Evolutionary conservation across 2,113 vertebrate genomes (phyloP), one percentile per base, ranked within the genome.

Genomic region (Tricholaema leucomelas): DNA sequence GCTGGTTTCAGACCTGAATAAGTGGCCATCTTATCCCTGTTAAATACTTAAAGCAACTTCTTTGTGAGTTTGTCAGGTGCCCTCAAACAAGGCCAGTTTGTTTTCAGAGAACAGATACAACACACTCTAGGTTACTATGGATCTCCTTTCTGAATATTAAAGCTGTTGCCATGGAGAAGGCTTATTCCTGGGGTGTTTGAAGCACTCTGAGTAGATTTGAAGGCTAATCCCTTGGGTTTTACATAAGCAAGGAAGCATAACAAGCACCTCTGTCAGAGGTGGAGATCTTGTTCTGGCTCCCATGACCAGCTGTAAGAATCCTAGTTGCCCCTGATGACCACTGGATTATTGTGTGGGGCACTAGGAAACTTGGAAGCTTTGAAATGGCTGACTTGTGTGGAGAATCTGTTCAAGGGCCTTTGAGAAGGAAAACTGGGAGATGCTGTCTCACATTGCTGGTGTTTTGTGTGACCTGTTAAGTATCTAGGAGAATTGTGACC

Each of bases 101-200:
- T 93, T 91, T 92, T 77, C 66, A 44, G 0, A 17, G 78, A 83
- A 84, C 58, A 81, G 70, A 36, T 58, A 56, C 0, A 7, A 58
- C 95, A 58, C 77, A 31, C 74, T 74, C 59, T 24, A 81, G 84
- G 83, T 58, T 82, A 67, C 72, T 82, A 3, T 65, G 72, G 75
- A 66, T 88, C 83, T 95, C 58, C 71, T 92, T 12, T 9, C 65
- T 87, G 84, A 90, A 95, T 90, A 92, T 92, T 93, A 95, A 96
- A 93, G 92, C 95, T 94, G 95, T 95, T 93, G n/a, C 95, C 91
- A 93, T 93, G 95, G 95, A 90, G 94, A 94, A 94, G 86, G 88
- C 95, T 93, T 96, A 96, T 85, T 96, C 92, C 86, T 28, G 2
- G 79, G 85, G 92, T 81, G 86, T 89, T 88, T 78, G 88, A 65